Evolutionary conservation across 1,140 invertebrate species (phyloP).

Genomic region (Acyrthosiphon pisum): DNA sequence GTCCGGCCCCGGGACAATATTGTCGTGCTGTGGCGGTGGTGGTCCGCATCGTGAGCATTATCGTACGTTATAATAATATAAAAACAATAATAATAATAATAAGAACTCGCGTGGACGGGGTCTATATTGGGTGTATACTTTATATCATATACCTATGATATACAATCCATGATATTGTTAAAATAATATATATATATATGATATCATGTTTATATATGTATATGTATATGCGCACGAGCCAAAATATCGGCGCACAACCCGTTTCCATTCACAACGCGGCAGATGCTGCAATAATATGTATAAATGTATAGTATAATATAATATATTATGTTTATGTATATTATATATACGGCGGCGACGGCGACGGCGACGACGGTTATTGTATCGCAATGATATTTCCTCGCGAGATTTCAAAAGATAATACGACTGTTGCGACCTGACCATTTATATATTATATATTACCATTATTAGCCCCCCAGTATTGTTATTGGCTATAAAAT

Average conservation of each 20-base stretch:
- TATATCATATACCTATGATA: neutral
- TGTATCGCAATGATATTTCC: neutral
- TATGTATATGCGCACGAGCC: neutral
- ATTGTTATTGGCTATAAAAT: slow-evolving; percentile 33
- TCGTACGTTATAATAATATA: neutral
- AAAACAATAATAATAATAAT: no score
- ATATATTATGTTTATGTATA: neutral
- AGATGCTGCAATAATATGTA: neutral
- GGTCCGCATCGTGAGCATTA: neutral
- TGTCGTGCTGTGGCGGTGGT: neutral
- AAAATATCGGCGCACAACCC: slow-evolving; percentile 4
- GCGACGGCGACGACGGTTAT: neutral
- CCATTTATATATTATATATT: neutral
- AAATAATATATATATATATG: neutral
- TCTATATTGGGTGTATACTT: neutral
- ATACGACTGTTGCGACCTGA: neutral
- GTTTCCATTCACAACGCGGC: neutral
- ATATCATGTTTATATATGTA: neutral
- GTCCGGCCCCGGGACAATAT: slow-evolving; percentile 13
- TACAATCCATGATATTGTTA: neutral
- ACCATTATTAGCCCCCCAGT: neutral
- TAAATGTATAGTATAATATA: neutral
- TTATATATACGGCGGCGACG: neutral
- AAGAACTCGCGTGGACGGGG: neutral
- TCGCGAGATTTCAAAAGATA: slow-evolving; percentile 7